Base-by-base conservation (phyloP, 1,140 invertebrate species). In the Aphaenogaster ashmeadi region DNA sequence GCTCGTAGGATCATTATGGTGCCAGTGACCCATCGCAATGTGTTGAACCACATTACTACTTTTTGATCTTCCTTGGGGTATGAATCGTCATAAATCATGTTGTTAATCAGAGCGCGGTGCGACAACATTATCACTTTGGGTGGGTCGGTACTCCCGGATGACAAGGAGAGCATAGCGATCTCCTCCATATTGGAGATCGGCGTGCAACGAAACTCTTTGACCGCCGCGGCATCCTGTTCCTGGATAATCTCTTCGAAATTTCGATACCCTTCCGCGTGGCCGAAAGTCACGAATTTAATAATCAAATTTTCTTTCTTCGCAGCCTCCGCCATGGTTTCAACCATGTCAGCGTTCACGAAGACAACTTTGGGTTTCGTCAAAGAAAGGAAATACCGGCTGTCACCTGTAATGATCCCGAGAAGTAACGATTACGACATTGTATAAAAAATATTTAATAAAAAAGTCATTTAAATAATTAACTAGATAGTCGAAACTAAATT, bases 121-220 rank as follows among this genome's bases (percentile, higher is more conserved):
- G 97, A 97, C 9, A 97, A 93, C 93, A 97, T 96, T 0, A 97
- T 97, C 33, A 97, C 97, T 95, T 98, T 98, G 0, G 97, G 97
- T 27, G 96, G 93, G 78, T 97, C 97, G 75, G 97, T 98, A n/a
- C 97, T 97, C 11, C 97, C 97, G 92, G 97, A 97, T 3, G 97
- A 96, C 87, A 93, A 96, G 18, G 95, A 80, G 47, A 96, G 91
- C 0, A 93, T 69, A 7, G 93, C 94, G 11, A 88, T 88, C 15
- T 90, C 67, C 15, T 83, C 74, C 6, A 74, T 60, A 79, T 89
- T 85, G 5, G 56, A 36, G 1, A 80, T n/a, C 4, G 27, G 21
- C 27, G 77, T 64, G 56, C 90, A 88, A 27, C 50, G 27, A 44
- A 88, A 89, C 0, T 88, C 36, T 0, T 56, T 7, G 38, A 67